These are phyloP conservation scores for Chloromyia formosa DNA, from an alignment of 2,888 invertebrate genomes.

Conservation along the genomic window DNA sequence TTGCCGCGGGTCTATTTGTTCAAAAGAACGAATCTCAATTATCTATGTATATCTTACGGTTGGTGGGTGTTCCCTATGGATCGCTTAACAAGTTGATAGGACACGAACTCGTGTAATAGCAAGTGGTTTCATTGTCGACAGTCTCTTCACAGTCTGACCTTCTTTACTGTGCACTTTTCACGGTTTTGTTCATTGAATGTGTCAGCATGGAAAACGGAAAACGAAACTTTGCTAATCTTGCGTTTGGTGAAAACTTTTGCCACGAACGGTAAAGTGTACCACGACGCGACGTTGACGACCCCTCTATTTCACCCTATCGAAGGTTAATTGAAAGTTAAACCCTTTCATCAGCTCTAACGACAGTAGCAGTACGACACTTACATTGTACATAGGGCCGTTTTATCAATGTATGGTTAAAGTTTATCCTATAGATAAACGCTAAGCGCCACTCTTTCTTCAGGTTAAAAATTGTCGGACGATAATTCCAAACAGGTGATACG, in stretches of 20 bases:
- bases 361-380: background rate
- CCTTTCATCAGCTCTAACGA: constrained; percentile 16
- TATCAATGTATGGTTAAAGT: no score
- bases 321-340: constrained; percentile 33
- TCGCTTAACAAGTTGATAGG: constrained; percentile 38
- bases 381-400: no score
- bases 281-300: background rate
- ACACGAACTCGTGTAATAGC: constrained; percentile 33
- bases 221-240: constrained; percentile 39
- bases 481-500: no score
- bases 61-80: background rate
- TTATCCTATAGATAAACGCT: no score
- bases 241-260: constrained; percentile 35
- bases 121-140: constrained; percentile 19
- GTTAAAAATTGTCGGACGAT: no score
- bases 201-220: constrained; percentile 13
- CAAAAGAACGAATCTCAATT: constrained; percentile 8
- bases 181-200: background rate
- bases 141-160: background rate
- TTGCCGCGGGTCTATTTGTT: background rate
- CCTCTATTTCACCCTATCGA: background rate
- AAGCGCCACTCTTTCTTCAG: no score
- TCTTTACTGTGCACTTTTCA: background rate
- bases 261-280: background rate
- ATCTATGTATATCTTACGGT: constrained; percentile 14